Base-by-base conservation (phyloP, 2,797 vertebrate genomes). In the Epinephelus malabaricus region DNA sequence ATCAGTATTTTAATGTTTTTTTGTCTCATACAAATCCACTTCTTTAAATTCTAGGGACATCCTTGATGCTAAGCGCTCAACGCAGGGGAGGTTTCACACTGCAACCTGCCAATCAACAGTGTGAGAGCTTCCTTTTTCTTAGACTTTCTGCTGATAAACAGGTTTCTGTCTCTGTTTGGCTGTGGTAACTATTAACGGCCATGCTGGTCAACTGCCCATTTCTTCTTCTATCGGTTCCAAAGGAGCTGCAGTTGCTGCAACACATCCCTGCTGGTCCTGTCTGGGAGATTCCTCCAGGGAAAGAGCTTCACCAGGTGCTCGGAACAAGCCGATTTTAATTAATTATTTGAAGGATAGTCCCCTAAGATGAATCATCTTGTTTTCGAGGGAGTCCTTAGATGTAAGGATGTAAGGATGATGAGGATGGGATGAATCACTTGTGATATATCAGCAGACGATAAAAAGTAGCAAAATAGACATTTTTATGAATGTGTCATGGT, bases 401-500 rank as follows among this genome's bases (percentile, higher is more conserved):
- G 8, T 47, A n/a, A n/a, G n/a, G n/a, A n/a, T n/a, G n/a, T n/a
- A n/a, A n/a, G n/a, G n/a, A n/a, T n/a, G n/a, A n/a, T n/a, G n/a
- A n/a, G 17, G 2, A 30, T 2, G 19, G 23, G 11, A 46, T 53
- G 23, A 69, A 34, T 76, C 19, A 25, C n/a, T 68, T 46, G 47
- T 13, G 30, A 64, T 30, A 25, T 68, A 50, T 66, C 8, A 23
- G 21, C 8, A 19, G 23, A 23, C 0, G 1, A 62, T 27, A 40
- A n/a, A 55, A 30, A 23, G 14, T 17, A 21, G 5, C 27, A 71
- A 64, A 27, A 30, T 11, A 3, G 3, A 50, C 10, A 50, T 50
- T n/a, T 53, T 25, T 60, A 46, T 60, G 5, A 54, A 47, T 46
- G 56, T 50, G 51, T 72, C 3, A 60, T 65, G 65, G 40, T 38